Evolutionary conservation across 2,113 vertebrate species (phyloP).

Genomic region (Regulus satrapa): DNA sequence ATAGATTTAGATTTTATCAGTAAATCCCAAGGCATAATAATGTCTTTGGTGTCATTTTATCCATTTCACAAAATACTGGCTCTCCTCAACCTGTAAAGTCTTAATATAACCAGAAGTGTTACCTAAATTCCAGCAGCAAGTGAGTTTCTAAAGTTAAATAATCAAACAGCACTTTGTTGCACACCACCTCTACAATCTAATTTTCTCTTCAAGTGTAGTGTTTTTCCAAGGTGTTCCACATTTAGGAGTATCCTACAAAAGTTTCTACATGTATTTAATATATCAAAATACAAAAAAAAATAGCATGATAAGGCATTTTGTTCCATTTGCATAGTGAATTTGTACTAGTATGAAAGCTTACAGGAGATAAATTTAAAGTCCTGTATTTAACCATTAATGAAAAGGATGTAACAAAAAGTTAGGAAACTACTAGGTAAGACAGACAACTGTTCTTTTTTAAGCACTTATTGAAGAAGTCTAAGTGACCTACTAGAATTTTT

Average conservation of each 20-base stretch:
- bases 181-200: not conserved
- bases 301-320: not conserved
- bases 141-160: not conserved
- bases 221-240: not conserved
- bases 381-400: not conserved
- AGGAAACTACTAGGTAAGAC: not conserved
- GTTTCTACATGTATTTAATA: not conserved
- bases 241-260: not conserved
- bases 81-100: not conserved
- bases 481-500: not conserved
- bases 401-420: not conserved
- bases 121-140: not conserved
- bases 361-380: not conserved
- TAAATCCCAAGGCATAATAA: not conserved
- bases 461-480: not conserved
- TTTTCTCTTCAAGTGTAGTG: not conserved
- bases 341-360: not conserved
- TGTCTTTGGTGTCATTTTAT: not conserved
- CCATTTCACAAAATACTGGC: not conserved
- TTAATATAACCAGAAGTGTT: not conserved
- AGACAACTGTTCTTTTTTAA: not conserved
- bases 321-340: not conserved
- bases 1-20: not conserved
- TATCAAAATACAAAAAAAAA: not conserved
- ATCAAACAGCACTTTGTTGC: not conserved